Base-by-base conservation (phyloP, 2,888 invertebrate species). In the Crossocerus cetratus region DNA sequence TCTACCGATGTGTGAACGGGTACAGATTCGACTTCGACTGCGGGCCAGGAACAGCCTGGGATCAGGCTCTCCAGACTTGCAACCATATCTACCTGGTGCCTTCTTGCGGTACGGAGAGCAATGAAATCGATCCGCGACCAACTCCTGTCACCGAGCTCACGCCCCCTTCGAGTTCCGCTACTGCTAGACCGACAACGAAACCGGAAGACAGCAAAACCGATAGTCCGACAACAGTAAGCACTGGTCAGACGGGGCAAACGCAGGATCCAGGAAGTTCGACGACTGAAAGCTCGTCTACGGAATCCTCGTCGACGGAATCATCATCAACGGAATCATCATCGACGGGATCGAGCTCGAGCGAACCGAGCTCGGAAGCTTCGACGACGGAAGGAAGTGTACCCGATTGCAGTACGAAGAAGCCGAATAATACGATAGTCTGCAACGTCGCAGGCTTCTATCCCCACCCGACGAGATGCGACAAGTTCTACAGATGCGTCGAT, bases 31-130 rank as follows among this genome's bases (percentile, higher is more conserved):
- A 95, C 74, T 96, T 95, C 87, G 91, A 91, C 14, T 96, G 96
- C 88, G 94, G 94, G 2, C 92, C 94, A 65, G 95, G 95, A 61
- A 96, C 96, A 3, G 94, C 94, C 43, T 96, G 96, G 96, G 95
- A 95, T 90, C 92, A 93, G 69, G 90, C 92, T 63, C 90, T 93
- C 70, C 91, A 93, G 86, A 92, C 94, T 60, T 96, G 96, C 88
- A 96, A 96, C 88, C 93, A 96, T 87, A 84, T 83, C 2, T 53
- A 70, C 18, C 78, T 80, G 61, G 88, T 89, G 32, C 18, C 81
- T n/a, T 79, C 87, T 11, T 87, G 88, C 56, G 66, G 72, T 14
- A 18, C 55, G 4, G 71, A 58, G 0, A 79, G 55, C 56, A 81
- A 76, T 2, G 65, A 83, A 69, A 68, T 69, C 4, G 65, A 71